phyloP scores from a whole-genome alignment of 2,797 vertebrate genomes.

The Rhincodon typus region DNA sequence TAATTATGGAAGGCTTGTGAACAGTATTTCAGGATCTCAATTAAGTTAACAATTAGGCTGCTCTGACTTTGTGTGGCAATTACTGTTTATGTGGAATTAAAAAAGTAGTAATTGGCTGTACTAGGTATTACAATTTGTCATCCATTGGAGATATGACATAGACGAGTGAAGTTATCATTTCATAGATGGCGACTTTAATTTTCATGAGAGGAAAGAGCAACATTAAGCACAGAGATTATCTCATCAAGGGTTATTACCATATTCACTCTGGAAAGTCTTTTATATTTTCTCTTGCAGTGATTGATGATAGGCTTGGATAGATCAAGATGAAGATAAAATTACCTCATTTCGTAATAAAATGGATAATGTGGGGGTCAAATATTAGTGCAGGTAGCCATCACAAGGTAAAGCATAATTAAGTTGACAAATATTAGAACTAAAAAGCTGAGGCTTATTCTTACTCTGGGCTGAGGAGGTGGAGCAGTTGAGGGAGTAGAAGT shows the following conservation, averaged over 20 bases:
- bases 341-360: neutral
- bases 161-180: conserved; percentile 2
- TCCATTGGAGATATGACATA: neutral
- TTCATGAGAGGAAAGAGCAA: neutral
- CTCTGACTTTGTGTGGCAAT: neutral
- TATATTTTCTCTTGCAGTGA: neutral
- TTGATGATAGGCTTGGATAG: neutral
- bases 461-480: neutral
- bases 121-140: conserved; percentile 7
- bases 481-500: neutral
- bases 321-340: conserved; percentile 20
- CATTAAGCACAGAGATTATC: neutral
- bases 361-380: neutral
- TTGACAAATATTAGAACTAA: neutral
- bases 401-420: neutral
- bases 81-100: conserved; percentile 18
- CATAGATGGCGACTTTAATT: neutral
- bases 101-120: conserved; percentile 15
- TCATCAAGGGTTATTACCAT: neutral
- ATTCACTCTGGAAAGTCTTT: neutral
- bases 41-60: conserved; percentile 23
- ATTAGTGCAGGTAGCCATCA: neutral
- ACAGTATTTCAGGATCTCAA: neutral
- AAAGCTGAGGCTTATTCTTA: neutral
- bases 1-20: neutral